Evolutionary conservation across 2,797 vertebrate genomes (phyloP).

Genomic region (Sternarchorhynchus goeldii): DNA sequence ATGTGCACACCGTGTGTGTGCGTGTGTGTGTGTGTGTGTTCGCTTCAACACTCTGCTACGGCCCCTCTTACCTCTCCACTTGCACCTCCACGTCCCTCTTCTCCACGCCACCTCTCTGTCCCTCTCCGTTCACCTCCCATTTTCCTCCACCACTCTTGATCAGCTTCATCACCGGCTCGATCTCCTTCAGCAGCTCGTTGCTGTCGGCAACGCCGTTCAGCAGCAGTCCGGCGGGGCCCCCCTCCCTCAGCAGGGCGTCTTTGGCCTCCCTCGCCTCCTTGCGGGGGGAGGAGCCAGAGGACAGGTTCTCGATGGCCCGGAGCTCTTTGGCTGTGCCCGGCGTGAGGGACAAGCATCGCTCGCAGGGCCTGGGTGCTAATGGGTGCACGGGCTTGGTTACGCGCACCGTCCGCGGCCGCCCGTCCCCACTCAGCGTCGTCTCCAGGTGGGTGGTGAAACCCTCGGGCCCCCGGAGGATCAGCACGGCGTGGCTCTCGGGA

Average conservation of each 20-base stretch:
- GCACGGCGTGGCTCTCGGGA: constrained; percentile 90
- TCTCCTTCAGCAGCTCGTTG: constrained; percentile 90
- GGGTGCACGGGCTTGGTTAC: constrained; percentile 84
- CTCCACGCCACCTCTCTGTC: constrained; percentile 71
- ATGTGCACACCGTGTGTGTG: no score
- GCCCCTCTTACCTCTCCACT: constrained; percentile 86
- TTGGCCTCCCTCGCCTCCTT: constrained; percentile 66
- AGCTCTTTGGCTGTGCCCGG: constrained; percentile 76
- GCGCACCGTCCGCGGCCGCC: constrained; percentile 89
- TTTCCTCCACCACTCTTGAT: constrained; percentile 81
- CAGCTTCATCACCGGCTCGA: constrained; percentile 89
- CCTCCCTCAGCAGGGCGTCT: constrained; percentile 66
- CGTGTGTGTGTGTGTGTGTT: background rate
- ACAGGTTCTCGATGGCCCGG: constrained; percentile 74
- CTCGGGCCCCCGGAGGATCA: constrained; percentile 93
- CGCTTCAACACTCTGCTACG: background rate
- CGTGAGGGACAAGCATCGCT: constrained; percentile 75
- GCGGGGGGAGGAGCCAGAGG: constrained; percentile 65
- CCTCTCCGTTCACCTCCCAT: constrained; percentile 77
- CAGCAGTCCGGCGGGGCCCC: constrained; percentile 65
- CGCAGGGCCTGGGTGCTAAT: constrained; percentile 71
- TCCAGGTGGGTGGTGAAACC: constrained; percentile 97
- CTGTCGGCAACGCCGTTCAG: constrained; percentile 82
- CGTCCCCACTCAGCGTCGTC: constrained; percentile 89
- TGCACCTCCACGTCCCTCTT: constrained; percentile 87